Conservation (phyloP, 1,140 invertebrate genomes). For the Eriocheir sinensis region DNA sequence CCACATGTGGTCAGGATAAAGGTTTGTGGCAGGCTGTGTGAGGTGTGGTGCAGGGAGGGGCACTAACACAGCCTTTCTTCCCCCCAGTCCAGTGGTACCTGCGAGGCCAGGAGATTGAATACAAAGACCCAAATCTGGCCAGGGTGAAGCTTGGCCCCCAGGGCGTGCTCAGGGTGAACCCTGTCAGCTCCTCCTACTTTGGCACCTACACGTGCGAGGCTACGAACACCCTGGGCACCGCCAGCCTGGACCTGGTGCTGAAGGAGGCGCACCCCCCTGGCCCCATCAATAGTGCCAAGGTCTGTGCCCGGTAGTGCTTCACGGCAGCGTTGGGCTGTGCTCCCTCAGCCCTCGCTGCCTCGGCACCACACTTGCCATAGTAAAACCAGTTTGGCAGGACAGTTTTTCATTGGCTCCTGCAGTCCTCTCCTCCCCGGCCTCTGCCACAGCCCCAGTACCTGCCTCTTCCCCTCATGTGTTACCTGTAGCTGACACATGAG, state of each 20-base stretch:
- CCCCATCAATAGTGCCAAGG: slow-evolving; percentile 80
- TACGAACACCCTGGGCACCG: slow-evolving; percentile 88
- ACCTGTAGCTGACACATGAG: too few relatives aligned
- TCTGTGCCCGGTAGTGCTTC: too few relatives aligned
- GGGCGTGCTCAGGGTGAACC: slow-evolving; percentile 83
- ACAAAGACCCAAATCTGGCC: slow-evolving; percentile 66
- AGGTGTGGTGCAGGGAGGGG: background rate
- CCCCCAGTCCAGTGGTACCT: slow-evolving; percentile 78
- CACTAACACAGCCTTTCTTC: background rate
- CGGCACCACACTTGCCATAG: too few relatives aligned
- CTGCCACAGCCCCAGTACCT: too few relatives aligned
- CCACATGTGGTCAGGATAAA: too few relatives aligned
- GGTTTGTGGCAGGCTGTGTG: too few relatives aligned
- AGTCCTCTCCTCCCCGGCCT: too few relatives aligned
- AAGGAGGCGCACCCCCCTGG: slow-evolving; percentile 87
- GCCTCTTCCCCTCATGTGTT: too few relatives aligned
- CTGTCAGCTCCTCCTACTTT: slow-evolving; percentile 86
- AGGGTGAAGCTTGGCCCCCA: slow-evolving; percentile 65
- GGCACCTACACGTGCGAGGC: slow-evolving; percentile 92
- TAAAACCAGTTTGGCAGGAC: too few relatives aligned
- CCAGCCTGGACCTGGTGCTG: slow-evolving; percentile 87
- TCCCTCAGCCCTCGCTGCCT: too few relatives aligned
- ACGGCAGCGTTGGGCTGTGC: too few relatives aligned
- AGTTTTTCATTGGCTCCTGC: too few relatives aligned
- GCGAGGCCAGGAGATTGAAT: slow-evolving; percentile 68